Evolutionary conservation across 2,113 vertebrate species (phyloP).

Genomic region (human (Homo sapiens)): DNA sequence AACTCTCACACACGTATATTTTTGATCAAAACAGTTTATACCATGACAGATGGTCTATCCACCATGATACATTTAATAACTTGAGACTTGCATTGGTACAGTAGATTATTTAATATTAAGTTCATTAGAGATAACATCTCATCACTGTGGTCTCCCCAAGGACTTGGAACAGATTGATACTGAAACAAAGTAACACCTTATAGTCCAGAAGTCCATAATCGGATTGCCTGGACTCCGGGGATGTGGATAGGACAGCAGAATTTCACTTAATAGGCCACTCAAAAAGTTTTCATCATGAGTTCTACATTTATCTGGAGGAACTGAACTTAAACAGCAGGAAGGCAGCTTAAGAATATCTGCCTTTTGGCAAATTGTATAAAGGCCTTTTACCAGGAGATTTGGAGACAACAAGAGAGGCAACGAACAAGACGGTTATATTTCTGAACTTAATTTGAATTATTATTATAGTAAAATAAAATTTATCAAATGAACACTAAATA

Average conservation of each 20-base stretch:
- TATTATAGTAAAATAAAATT: slow-evolving; percentile 50
- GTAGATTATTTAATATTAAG: slow-evolving; percentile 33
- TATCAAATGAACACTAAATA: slow-evolving; percentile 45
- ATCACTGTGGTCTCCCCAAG: neutral
- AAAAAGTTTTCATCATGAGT: neutral
- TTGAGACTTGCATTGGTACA: neutral
- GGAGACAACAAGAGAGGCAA: neutral
- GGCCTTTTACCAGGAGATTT: neutral
- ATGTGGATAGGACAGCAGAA: neutral
- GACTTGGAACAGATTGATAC: slow-evolving; percentile 38
- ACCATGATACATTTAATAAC: slow-evolving; percentile 38
- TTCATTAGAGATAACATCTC: slow-evolving; percentile 23
- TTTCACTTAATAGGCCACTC: neutral
- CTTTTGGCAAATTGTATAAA: slow-evolving; percentile 24
- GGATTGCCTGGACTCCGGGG: neutral
- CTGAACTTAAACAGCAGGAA: neutral
- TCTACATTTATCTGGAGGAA: neutral
- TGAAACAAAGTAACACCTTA: neutral
- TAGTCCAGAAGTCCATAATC: neutral
- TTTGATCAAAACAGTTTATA: slow-evolving; percentile 9
- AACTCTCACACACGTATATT: slow-evolving; percentile 42
- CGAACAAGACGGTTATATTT: neutral
- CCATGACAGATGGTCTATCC: slow-evolving; percentile 52
- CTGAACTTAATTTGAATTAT: slow-evolving; percentile 48
- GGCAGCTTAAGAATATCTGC: neutral